These are phyloP conservation scores for Spheniscus mendiculus DNA, from an alignment of 2,113 vertebrate species.

Conservation along the genomic window DNA sequence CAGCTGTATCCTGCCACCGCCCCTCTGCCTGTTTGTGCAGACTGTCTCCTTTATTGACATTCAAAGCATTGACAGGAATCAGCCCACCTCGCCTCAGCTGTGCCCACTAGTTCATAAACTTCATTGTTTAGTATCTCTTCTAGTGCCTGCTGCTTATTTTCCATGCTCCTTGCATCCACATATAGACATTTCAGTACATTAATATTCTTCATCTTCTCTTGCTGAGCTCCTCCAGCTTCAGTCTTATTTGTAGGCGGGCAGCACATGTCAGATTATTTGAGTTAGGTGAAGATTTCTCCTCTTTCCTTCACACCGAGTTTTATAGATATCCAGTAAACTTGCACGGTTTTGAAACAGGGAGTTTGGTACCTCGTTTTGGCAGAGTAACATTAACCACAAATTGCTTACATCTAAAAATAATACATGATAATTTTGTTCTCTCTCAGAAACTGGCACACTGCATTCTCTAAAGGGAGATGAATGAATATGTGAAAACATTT, in stretches of 20 bases:
- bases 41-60: background rate
- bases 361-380: background rate
- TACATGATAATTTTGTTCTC: background rate
- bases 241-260: background rate
- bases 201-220: constrained; percentile 21
- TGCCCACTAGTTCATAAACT: background rate
- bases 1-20: background rate
- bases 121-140: background rate
- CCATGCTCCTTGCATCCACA: background rate
- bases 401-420: constrained; percentile 42
- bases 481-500: constrained; percentile 25
- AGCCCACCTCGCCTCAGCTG: background rate
- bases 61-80: background rate
- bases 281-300: background rate
- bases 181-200: background rate
- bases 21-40: background rate
- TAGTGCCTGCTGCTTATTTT: constrained; percentile 16
- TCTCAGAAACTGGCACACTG: background rate
- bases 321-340: background rate
- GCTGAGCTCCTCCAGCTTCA: background rate
- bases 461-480: background rate
- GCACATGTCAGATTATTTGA: background rate
- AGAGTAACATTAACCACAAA: background rate
- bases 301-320: background rate
- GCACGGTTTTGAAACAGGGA: background rate